Base-by-base conservation (phyloP, 1,140 invertebrate genomes). In the Mycetomoellerius zeteki region DNA sequence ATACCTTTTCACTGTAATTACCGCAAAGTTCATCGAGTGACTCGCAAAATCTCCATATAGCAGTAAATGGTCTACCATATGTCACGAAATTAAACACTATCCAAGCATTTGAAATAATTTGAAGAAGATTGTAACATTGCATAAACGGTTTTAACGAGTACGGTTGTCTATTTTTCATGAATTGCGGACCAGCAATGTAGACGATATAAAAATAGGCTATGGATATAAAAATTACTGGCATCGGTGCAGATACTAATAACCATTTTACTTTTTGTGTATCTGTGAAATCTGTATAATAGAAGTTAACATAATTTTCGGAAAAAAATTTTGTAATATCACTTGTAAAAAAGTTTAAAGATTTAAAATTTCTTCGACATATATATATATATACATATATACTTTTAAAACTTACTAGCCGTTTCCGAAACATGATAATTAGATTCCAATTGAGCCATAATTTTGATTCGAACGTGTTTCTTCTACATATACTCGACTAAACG, bases 121-220 rank as follows among this genome's bases (percentile, higher is more conserved):
- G 96, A 89, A 96, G 93, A 52, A 96, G 90, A 92, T 97, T 97
- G 91, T 97, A 97, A 56, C 94, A 92, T 69, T 95, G 94, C 60
- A 97, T 96, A 47, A 96, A 86, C 60, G 86, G 91, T 91, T 96
- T 96, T 24, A 97, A 94, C n/a, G 96, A 93, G 86, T 96, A 96
- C 43, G 97, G 95, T 92, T 96, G 93, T 72, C 96, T 91, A 77
- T 96, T 93, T 90, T 96, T 95, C 97, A 97, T 97, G 87, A 94
- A 95, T 33, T 91, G 90, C n/a, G 96, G 96, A 8, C 96, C 96
- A n/a, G 93, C 71, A 65, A 93, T 92, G 81, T 95, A 94, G 96
- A 95, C 65, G 96, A 91, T 58, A 95, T 87, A 50, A 96, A 96
- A 6, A 92, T 94, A 82, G 0, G 24, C 14, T 8, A 67, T 5